Evolutionary conservation across 2,888 invertebrate genomes (phyloP), one percentile per base, ranked within the genome.

Genomic region (Linnaemya vulpina): DNA sequence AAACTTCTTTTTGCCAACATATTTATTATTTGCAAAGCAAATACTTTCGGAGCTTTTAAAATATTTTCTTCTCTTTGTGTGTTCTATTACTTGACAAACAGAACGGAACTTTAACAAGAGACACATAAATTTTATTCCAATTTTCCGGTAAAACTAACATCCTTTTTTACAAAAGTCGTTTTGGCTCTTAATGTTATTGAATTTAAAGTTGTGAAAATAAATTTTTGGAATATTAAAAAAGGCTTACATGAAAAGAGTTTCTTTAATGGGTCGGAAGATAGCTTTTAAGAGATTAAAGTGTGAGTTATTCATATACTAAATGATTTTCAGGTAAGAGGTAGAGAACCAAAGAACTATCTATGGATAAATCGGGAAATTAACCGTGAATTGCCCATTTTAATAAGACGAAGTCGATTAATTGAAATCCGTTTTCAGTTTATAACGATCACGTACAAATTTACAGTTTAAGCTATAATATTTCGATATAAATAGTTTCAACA

Each of bases 91-190:
- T 58, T 73, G 13, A 65, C n/a, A 73, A 51, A 55, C 46, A 22
- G 49, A 78, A 81, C 53, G 73, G 68, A 82, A 35, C n/a, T 74
- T 76, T 68, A 74, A 15, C 51, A 35, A 70, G 70, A 82, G 78
- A 78, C 70, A 82, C 88, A 89, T 89, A 89, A 88, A 89, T 89
- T 88, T 87, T 87, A 87, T 87, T 86, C 86, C 88, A 89, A 89
- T 89, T 89, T 89, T 89, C 89, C 89, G 88, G 89, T 88, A 87
- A 88, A 87, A 86, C 87, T 87, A 87, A 86, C 88, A 87, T 88
- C 86, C 86, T 86, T 75, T 87, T 86, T 78, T 62, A 58, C 67
- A 40, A 68, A 43, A 70, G 38, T 51, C 20, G 55, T 68, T 75
- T 77, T 20, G 74, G 67, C 38, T 55, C 49, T 83, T 68, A 74